Base-by-base conservation (phyloP, 2,888 invertebrate genomes). In the Noctua janthe region DNA sequence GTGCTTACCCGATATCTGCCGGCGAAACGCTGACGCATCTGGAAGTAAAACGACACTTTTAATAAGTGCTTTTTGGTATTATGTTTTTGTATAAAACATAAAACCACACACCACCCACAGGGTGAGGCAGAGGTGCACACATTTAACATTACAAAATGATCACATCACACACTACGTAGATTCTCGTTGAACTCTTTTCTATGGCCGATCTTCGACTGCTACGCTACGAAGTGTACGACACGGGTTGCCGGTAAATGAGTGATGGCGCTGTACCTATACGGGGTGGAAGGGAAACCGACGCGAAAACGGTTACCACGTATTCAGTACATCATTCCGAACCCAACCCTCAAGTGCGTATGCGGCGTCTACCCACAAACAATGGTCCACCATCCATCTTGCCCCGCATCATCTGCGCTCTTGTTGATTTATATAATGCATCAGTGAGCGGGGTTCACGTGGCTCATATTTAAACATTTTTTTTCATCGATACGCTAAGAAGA, bases 151-250 rank as follows among this genome's bases (percentile, higher is more conserved):
- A 49, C 20, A 29, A 49, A 70, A 29, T 70, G 1, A n/a, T 67
- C 43, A 20, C 13, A n/a, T 67, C 43, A 20, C 13, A 67, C 15
- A 35, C 1, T 15, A 20, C 6, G 8, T 29, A 10, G 29, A 20
- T 39, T 49, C 17, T 85, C 87, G 84, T 84, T 84, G 87, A 84
- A 87, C 69, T 84, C 84, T 84, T 84, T 84, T 84, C 72, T 62
- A 78, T 7, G 72, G 59, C 29, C 47, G 47, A 35, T 17, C 11
- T 29, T 47, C 47, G 20, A 62, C n/a, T 39, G 62, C 71, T 67
- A 70, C 39, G 67, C 39, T 23, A 43, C 23, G 20, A 29, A 71
- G 11, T 35, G 17, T 64, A 15, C 1, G 29, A 17, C 10, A 66
- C 20, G 10, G 20, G 20, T 66, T 29, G 62, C 2, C 11, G 20